Evolutionary conservation across 2,113 vertebrate genomes (phyloP).

Genomic region (Tupaia chinensis): DNA sequence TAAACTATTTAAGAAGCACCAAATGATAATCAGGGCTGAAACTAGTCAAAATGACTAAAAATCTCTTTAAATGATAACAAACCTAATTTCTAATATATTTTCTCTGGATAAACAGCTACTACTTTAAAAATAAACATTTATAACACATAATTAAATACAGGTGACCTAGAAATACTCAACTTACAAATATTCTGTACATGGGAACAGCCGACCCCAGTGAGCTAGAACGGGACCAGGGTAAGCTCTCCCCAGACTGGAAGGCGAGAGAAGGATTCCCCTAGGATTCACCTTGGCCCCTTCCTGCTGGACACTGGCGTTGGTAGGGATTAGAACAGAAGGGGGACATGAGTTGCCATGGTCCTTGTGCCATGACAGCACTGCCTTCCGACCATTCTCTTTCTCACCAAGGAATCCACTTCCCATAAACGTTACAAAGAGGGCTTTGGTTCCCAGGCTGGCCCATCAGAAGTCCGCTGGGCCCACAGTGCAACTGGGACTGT

Average conservation of each 20-base stretch:
- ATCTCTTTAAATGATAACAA: neutral
- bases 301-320: neutral
- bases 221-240: neutral
- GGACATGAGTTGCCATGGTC: slow-evolving; percentile 25
- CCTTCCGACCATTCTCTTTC: slow-evolving; percentile 66
- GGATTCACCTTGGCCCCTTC: slow-evolving; percentile 52
- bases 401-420: slow-evolving; percentile 69
- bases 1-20: slow-evolving; percentile 20
- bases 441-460: slow-evolving; percentile 70
- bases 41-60: slow-evolving; percentile 27
- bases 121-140: slow-evolving; percentile 31
- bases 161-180: slow-evolving; percentile 51
- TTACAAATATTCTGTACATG: slow-evolving; percentile 66
- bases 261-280: neutral
- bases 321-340: neutral
- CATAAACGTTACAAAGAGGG: slow-evolving; percentile 40
- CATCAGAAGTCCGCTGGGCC: slow-evolving; percentile 67
- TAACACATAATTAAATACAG: slow-evolving; percentile 33
- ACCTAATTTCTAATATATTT: neutral
- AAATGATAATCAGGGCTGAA: neutral
- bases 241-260: slow-evolving; percentile 39
- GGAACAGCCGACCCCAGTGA: slow-evolving; percentile 36
- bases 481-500: slow-evolving; percentile 68
- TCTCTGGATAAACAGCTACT: neutral
- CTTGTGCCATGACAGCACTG: neutral